A percentile compares a stretch with the other conserved stretches of the same genome.
Evolutionary conservation across 2,797 vertebrate genomes (phyloP).

Genomic region (Neomorphus geoffroyi): DNA sequence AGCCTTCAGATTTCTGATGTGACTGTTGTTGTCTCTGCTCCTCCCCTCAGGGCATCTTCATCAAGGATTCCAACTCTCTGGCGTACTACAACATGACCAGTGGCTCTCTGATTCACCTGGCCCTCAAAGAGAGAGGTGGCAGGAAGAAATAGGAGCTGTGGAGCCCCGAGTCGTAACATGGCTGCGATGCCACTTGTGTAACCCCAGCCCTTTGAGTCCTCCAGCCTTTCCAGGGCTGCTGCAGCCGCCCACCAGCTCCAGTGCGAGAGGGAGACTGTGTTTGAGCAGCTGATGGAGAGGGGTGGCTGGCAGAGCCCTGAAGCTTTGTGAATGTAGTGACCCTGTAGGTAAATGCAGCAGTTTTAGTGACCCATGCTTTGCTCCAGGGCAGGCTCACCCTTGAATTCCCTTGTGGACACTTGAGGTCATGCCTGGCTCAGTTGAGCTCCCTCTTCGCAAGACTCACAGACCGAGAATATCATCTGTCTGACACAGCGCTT

Average conservation of each 20-base stretch:
- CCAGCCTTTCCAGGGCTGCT: neutral
- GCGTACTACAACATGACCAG: conserved; percentile 98
- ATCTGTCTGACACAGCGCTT: neutral
- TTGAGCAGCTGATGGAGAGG: neutral
- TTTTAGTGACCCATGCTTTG: neutral
- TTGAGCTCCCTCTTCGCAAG: neutral
- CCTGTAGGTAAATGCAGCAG: neutral
- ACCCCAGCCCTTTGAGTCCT: neutral
- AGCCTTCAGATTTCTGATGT: neutral
- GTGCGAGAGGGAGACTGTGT: neutral
- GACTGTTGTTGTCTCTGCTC: neutral
- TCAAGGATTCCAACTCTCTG: conserved; percentile 98
- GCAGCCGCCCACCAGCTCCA: neutral
- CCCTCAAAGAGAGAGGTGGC: conserved; percentile 97
- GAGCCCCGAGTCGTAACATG: rapidly evolving
- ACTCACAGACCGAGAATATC: neutral
- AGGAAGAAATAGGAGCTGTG: conserved; percentile 87
- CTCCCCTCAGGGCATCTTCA: conserved; percentile 92
- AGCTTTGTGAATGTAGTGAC: neutral
- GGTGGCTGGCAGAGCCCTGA: neutral
- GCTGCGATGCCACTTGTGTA: neutral
- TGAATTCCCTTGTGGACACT: neutral
- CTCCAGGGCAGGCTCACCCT: neutral
- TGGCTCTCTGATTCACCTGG: conserved; percentile 93
- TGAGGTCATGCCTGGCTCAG: neutral